A percentile compares a stretch with the other conserved stretches of the same genome.
Evolutionary conservation across 1,140 invertebrate genomes (phyloP).

Genomic region (Trachelipus rathkii): DNA sequence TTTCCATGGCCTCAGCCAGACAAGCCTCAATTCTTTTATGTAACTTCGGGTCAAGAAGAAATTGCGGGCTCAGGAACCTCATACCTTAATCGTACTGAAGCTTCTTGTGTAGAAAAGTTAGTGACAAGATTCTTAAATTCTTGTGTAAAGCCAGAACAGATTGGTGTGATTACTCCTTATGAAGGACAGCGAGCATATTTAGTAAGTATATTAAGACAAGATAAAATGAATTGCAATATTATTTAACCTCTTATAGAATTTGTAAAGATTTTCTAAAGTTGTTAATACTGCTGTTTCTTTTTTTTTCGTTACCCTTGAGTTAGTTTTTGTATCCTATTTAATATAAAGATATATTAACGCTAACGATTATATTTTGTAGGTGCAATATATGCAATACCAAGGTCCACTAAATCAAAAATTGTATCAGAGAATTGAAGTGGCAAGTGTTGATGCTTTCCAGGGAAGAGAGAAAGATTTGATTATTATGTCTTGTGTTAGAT

Average conservation of each 20-base stretch:
- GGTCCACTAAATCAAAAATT: slow-evolving; percentile 92
- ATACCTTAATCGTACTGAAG: slow-evolving; percentile 97
- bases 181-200: slow-evolving; percentile 98
- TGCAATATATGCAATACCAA: slow-evolving; percentile 96
- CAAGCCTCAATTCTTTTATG: slow-evolving; percentile 98
- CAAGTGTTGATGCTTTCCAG: slow-evolving; percentile 98
- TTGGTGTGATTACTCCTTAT: slow-evolving; percentile 99
- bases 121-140: slow-evolving; percentile 87
- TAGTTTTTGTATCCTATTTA: no score
- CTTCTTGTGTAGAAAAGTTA: slow-evolving; percentile 96
- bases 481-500: slow-evolving; percentile 87
- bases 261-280: no score
- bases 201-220: slow-evolving; percentile 55
- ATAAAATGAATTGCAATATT: slow-evolving; percentile 6
- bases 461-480: slow-evolving; percentile 98
- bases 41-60: slow-evolving; percentile 93
- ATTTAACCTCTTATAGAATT: background rate
- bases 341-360: no score
- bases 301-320: no score
- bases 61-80: slow-evolving; percentile 97
- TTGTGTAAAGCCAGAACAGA: slow-evolving; percentile 95
- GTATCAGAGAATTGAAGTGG: slow-evolving; percentile 98
- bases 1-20: slow-evolving; percentile 97
- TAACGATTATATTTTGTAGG: slow-evolving; percentile 44
- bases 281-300: no score